Evolutionary conservation across 2,888 invertebrate genomes (phyloP), one percentile per base, ranked within the genome.

Genomic region (Micoletzkya japonica): DNA sequence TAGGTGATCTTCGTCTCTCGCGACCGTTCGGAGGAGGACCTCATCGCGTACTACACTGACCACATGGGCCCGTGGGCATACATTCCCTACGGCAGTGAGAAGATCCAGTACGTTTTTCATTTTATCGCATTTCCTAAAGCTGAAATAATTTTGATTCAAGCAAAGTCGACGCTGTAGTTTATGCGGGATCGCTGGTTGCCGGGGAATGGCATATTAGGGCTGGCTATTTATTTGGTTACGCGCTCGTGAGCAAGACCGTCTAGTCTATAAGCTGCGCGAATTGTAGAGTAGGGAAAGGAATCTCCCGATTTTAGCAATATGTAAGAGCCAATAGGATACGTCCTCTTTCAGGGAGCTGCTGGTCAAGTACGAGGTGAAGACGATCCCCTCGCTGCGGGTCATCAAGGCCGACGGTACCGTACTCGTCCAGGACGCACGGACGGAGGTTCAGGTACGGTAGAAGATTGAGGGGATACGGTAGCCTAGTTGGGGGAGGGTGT

Each of bases 331-430:
- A 17, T 28, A 54, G 7, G 10, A n/a, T n/a, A n/a, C n/a, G n/a
- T n/a, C n/a, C n/a, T n/a, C 26, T 68, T 14, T 24, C 58, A 68
- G 68, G 58, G 58, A 68, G 58, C 44, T 68, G n/a, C 58, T 68
- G 39, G 32, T 74, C 60, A 81, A 76, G 57, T 78, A 74, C 69
- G 80, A 81, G 49, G 76, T 84, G 28, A 81, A 80, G 61, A 82
- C 84, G 4, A 87, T 88, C 68, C 88, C 88, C 14, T 85, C 86
- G 36, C 79, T 88, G n/a, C 80, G 87, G 56, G 83, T 88, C n/a
- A 78, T 88, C 28, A 86, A 86, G 70, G 85, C 85, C 30, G 85
- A 87, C 75, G 88, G 88, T 7, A 85, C 85, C 36, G 80, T 87
- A 14, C 82, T 88, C 34, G 86, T 87, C 1, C 74, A 77, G n/a